Evolutionary conservation across 1,140 invertebrate species (phyloP), one percentile per base, ranked within the genome.

Genomic region (Eriocheir sinensis): DNA sequence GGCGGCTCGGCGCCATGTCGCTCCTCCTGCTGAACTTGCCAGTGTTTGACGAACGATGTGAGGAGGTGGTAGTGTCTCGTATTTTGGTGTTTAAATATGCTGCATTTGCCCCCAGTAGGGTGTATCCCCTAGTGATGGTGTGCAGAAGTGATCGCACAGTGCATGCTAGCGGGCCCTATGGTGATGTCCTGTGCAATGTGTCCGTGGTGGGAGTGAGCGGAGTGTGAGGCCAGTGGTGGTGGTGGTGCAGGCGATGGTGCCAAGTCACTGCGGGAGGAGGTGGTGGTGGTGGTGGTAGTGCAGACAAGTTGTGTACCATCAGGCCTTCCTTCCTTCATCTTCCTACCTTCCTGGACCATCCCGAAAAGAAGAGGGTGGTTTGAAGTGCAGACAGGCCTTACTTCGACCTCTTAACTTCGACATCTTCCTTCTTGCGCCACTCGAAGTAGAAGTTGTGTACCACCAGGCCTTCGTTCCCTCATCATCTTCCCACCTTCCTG

Each of bases 41-140:
- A 93, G 91, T 93, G 91, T 93, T 38, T 94, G 93, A 94, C 93
- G 93, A 94, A 94, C 93, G 86, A 81, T 94, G 93, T 89, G 93
- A 90, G 53, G 93, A 53, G 85, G 40, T 41, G 85, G 91, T 94
- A 17, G 40, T n/a, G n/a, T 34, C 34, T 60, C 86, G 60, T 41
- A 21, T 80, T 60, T 36, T 94, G 86, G 93, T 94, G 93, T 89
- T 94, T 79, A 81, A 89, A 94, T 89, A 81, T 89, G 93, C 93
- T 89, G 60, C 88, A 80, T 94, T 94, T 90, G 72, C 93, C 93
- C 86, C 53, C 53, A 89, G 44, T 81, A 79, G 86, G 93, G 93
- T 81, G 93, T 79, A 93, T 89, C 90, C 34, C 85, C 21, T 79
- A 60, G 88, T 94, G 93, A 94, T 94, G 86, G 89, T 89, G 93